phyloP scores from a whole-genome alignment of 2,113 vertebrate species.

The Conger conger region DNA sequence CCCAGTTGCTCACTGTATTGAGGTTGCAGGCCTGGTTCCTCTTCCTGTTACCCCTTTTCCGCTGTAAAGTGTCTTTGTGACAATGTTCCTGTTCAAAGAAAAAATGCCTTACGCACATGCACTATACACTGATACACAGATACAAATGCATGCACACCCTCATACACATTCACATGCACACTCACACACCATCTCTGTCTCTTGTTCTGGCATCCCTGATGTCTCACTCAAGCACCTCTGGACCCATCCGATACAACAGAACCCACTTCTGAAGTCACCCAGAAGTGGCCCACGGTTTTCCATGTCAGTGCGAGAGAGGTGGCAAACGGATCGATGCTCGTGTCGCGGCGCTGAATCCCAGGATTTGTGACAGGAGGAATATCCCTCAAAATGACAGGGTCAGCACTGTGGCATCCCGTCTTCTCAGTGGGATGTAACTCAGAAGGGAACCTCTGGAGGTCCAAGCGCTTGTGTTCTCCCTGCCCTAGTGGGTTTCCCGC shows the following conservation, averaged over 20 bases:
- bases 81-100: too few relatives aligned
- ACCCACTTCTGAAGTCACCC: neutral
- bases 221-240: neutral
- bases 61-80: too few relatives aligned
- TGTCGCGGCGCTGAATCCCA: too few relatives aligned
- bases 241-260: neutral
- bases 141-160: neutral
- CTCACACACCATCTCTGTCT: neutral
- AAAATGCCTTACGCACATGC: neutral
- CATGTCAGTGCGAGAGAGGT: too few relatives aligned
- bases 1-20: too few relatives aligned
- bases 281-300: neutral
- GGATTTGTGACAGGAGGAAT: neutral
- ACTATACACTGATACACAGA: neutral
- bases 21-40: too few relatives aligned
- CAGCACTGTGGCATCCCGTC: neutral
- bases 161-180: neutral
- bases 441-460: neutral
- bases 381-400: neutral
- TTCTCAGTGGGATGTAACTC: neutral
- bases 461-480: too few relatives aligned
- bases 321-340: neutral
- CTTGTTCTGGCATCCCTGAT: too few relatives aligned
- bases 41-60: too few relatives aligned
- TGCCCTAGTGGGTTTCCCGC: too few relatives aligned